Conservation (phyloP, 64 coral and sea anemone genomes). For the Anthopleura sola region DNA sequence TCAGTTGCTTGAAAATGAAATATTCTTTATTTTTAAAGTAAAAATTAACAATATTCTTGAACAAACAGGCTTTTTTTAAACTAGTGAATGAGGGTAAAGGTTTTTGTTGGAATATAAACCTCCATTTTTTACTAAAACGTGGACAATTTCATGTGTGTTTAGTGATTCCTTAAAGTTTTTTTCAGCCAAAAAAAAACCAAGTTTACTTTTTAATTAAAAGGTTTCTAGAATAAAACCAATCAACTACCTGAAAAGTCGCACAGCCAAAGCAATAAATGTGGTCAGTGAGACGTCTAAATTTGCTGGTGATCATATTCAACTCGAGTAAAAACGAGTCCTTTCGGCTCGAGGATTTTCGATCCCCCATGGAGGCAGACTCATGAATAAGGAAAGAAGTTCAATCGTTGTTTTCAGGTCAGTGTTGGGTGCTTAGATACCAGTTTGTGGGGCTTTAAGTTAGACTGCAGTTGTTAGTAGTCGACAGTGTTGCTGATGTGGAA, state of each 20-base stretch:
- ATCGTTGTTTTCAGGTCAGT: background rate
- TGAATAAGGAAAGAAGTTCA: background rate
- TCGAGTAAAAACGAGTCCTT: background rate
- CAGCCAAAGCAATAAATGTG: background rate
- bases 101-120: background rate
- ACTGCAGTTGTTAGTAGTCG: background rate
- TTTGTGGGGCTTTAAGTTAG: background rate
- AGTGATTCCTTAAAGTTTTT: background rate
- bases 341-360: background rate
- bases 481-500: too few species aligned
- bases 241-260: conserved; percentile 8
- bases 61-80: background rate
- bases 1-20: background rate
- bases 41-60: background rate
- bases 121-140: background rate
- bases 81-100: background rate
- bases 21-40: background rate
- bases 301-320: background rate
- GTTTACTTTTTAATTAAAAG: background rate
- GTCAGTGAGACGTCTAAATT: background rate
- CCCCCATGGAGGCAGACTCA: background rate
- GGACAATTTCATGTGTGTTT: background rate
- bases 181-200: background rate
- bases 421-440: background rate
- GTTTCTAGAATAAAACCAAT: background rate